These are phyloP conservation scores for Hymenochirus boettgeri DNA, from an alignment of 2,113 vertebrate genomes.

Conservation along the genomic window DNA sequence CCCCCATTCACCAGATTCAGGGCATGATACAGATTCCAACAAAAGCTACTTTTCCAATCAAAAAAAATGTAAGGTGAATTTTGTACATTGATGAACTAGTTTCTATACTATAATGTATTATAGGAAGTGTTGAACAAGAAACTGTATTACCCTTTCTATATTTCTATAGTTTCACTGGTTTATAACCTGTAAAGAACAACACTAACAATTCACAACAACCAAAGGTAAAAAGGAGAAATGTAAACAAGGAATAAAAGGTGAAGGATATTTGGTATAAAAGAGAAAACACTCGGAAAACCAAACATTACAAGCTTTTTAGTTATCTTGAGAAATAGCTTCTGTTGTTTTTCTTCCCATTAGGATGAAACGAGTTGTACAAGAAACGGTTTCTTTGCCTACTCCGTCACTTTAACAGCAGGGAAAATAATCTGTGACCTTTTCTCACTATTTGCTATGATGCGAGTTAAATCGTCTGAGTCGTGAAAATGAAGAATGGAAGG, in stretches of 20 bases:
- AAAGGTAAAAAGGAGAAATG: background rate
- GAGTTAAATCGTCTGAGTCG: conserved; percentile 28
- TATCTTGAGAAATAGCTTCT: conserved; percentile 24
- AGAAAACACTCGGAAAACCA: conserved; percentile 3
- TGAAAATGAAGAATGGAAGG: conserved; percentile 23
- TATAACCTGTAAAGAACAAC: no score
- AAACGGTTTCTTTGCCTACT: conserved; percentile 9
- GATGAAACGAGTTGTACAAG: conserved; percentile 14
- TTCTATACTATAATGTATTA: no score
- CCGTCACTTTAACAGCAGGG: conserved; percentile 19
- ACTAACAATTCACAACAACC: no score
- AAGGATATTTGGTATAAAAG: no score
- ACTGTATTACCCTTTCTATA: no score
- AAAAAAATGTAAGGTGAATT: no score
- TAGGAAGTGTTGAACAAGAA: no score
- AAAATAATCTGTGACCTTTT: conserved; percentile 33
- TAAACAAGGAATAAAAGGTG: conserved; percentile 14
- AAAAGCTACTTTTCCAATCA: no score
- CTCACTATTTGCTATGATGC: conserved; percentile 15
- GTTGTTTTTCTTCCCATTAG: conserved; percentile 15
- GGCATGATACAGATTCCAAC: no score
- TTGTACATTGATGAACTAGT: no score
- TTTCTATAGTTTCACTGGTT: no score
- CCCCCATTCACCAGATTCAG: no score
- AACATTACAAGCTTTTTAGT: background rate